Base-by-base conservation (phyloP, 2,888 invertebrate species). In the Camptogramma bilineatum region DNA sequence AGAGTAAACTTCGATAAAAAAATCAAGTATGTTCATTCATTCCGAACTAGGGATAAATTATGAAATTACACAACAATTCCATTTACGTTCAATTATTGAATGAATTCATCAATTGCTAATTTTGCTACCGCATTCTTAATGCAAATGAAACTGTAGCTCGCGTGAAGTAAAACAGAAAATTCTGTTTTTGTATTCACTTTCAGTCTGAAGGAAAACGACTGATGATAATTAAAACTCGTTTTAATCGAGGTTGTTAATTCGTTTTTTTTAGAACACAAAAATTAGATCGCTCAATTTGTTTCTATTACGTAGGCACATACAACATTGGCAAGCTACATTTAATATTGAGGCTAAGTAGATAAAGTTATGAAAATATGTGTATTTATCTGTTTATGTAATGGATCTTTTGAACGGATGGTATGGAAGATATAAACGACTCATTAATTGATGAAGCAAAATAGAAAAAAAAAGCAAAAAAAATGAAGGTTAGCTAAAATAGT, bases 161-260 rank as follows among this genome's bases (percentile, higher is more conserved):
- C 79, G 78, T 81, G 82, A 73, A 51, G 64, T 56, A 52, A 60
- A 74, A 69, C 69, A 62, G 70, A 72, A 67, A 64, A 69, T 62
- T 53, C 58, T 56, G 64, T 67, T 71, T 74, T 70, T 71, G 67
- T 70, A 72, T 73, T 69, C 71, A 68, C 72, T 74, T 75, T 77
- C 73, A 66, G 68, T 73, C 70, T 62, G 59, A 73, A 70, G 71
- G 46, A 74, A 73, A 77, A 76, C 79, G 53, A 64, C 58, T 68
- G 71, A 72, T 62, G 51, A 44, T 64, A 58, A 62, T 66, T 62
- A 47, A 52, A 54, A 76, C 71, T 67, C 34, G 69, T 62, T 74
- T 74, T 77, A 77, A 80, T 80, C 74, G 73, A 66, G 34, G 65
- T 68, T 70, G 73, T 66, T 73, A 66, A 65, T 69, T 64, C 50